Evolutionary conservation across 1,140 invertebrate species (phyloP).

Genomic region (Bradysia coprophila): DNA sequence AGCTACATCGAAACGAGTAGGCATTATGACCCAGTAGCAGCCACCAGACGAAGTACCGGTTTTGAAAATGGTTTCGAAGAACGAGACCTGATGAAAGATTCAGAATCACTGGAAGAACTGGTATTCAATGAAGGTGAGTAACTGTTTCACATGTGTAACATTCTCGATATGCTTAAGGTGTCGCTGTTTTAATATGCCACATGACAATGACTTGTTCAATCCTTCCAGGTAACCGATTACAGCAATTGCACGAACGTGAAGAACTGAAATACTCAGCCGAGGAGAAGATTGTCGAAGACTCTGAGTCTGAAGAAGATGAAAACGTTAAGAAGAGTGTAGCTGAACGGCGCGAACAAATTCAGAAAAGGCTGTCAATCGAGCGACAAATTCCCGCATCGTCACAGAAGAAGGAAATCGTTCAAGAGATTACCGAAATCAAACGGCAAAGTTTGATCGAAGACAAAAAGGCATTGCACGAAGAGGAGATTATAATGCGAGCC

Average conservation of each 20-base stretch:
- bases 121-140: conserved; percentile 23
- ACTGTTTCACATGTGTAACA: no score
- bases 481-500: conserved; percentile 25
- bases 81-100: conserved; percentile 50
- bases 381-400: conserved; percentile 42
- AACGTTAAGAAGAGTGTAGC: conserved; percentile 43
- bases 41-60: conserved; percentile 27
- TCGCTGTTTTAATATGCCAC: no score
- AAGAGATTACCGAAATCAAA: conserved; percentile 48
- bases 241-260: conserved; percentile 33
- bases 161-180: no score
- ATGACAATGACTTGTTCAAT: no score
- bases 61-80: conserved; percentile 32
- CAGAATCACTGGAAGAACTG: conserved; percentile 40
- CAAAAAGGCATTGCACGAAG: conserved; percentile 32
- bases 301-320: conserved; percentile 37
- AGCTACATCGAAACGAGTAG: conserved; percentile 34
- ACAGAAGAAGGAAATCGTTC: conserved; percentile 42
- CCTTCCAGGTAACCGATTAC: conserved; percentile 18
- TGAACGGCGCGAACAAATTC: conserved; percentile 47
- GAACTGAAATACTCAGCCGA: conserved; percentile 54
- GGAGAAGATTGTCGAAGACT: conserved; percentile 42
- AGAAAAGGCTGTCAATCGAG: conserved; percentile 41
- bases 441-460: conserved; percentile 38
- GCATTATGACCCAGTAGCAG: conserved; percentile 47